Percentiles rank a stretch among this genome's conserved stretches.
Evolutionary conservation across 2,797 vertebrate species (phyloP).

Genomic region (Diceros bicornis): DNA sequence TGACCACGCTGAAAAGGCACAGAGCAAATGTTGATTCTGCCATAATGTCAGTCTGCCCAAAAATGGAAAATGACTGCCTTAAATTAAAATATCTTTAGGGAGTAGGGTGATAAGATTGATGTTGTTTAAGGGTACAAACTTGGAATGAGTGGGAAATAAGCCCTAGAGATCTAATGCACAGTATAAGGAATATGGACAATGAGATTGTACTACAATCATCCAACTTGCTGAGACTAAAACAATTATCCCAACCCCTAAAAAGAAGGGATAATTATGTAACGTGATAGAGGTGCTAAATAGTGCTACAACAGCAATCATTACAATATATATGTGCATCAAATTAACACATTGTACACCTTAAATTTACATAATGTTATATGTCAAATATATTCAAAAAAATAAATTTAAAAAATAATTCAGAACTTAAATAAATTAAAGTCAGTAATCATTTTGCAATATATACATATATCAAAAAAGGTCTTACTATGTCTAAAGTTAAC

Average conservation of each 20-base stretch:
- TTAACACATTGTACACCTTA: neutral
- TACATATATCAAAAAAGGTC: neutral
- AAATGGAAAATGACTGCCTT: neutral
- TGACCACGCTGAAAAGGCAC: neutral
- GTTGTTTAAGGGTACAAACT: neutral
- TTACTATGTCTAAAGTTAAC: neutral
- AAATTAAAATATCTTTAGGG: neutral
- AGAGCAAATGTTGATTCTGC: neutral
- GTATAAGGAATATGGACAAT: neutral
- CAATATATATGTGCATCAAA: too few species aligned
- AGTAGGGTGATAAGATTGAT: neutral
- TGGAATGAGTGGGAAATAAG: neutral
- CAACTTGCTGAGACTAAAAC: neutral
- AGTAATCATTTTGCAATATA: neutral
- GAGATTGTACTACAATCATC: neutral
- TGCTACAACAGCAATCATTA: neutral
- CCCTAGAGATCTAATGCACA: neutral
- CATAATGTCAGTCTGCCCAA: neutral
- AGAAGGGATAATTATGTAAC: neutral
- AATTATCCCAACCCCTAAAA: neutral
- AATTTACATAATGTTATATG: neutral
- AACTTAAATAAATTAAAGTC: neutral
- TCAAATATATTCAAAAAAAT: neutral
- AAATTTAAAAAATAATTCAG: neutral
- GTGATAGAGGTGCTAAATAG: neutral